A percentile compares a stretch with the other conserved stretches of the same genome.
Conservation (phyloP, 92 coral and sea anemone species). For the Actinostola sp. region DNA sequence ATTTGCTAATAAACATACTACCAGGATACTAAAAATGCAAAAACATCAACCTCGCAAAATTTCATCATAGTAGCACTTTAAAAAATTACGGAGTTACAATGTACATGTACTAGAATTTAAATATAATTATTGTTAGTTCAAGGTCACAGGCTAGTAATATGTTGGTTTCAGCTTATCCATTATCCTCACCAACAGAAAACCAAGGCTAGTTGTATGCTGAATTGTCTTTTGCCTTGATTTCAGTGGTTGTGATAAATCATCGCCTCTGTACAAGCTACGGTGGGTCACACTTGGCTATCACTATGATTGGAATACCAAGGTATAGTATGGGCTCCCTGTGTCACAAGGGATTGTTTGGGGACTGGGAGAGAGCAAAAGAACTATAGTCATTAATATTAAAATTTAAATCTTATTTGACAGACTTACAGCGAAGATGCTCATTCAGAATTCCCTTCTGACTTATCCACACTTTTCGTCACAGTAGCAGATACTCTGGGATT, state of each 20-base stretch:
- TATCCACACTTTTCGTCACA: slow-evolving; percentile 37
- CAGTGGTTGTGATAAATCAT: slow-evolving; percentile 30
- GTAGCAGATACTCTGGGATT: slow-evolving; percentile 52
- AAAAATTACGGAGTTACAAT: no score
- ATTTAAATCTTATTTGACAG: slow-evolving; percentile 16
- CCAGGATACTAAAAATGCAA: no score
- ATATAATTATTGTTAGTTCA: no score
- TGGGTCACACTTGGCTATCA: slow-evolving; percentile 85
- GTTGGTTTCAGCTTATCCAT: no score
- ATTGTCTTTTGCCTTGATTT: background rate
- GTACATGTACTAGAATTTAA: no score
- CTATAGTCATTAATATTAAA: background rate
- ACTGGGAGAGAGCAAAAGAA: background rate
- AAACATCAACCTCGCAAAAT: no score
- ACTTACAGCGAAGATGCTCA: slow-evolving; percentile 51
- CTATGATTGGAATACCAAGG: slow-evolving; percentile 81
- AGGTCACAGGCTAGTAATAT: no score
- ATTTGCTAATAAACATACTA: no score
- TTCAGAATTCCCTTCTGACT: slow-evolving; percentile 61
- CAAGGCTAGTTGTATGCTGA: no score
- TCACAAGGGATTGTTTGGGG: no score
- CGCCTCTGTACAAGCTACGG: slow-evolving; percentile 64
- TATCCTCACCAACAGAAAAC: no score
- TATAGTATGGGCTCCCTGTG: slow-evolving; percentile 5
- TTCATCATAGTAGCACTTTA: no score